Evolutionary conservation across 2,797 vertebrate genomes (phyloP), one percentile per base, ranked within the genome.

Genomic region (Trachops cirrhosus): DNA sequence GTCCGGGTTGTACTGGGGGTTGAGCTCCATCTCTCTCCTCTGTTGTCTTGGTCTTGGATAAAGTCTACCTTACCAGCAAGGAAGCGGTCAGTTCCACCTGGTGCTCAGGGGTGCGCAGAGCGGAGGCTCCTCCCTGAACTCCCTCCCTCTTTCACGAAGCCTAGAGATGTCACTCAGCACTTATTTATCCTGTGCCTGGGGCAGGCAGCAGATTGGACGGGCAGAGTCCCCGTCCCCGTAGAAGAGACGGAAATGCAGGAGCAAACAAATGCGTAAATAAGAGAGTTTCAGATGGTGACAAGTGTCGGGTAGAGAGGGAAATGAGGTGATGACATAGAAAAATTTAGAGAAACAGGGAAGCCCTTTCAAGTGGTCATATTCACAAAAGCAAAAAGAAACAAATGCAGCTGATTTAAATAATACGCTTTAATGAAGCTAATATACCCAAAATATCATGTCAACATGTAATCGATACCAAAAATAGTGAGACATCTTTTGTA

Each of bases 331-430:
- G 19, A 24, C 52, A 34, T 6, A 80, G 44, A 57, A 21, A 86
- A 39, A 18, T 16, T 18, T n/a, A n/a, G n/a, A 86, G n/a, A 68
- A 18, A 48, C 0, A 18, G 24, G 5, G 74, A 52, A 12, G 37
- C 32, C 10, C 19, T 50, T 39, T 6, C 12, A 6, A 39, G 41
- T 1, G 32, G 14, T 11, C 16, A 10, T 8, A 4, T 21, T 62
- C 50, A 29, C 22, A n/a, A 73, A 78, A 71, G 64, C 59, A 39
- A 5, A 89, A 70, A 24, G 70, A 91, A 32, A 34, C 44, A 85
- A 9, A n/a, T 48, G 9, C 26, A 50, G 18, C 32, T 64, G 6
- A n/a, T 71, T 88, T 93, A 41, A 70, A 57, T 64, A 32, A 22
- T 2, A 34, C 2, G 29, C 29, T 52, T 24, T 52, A 70, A 48